Evolutionary conservation across 2,797 vertebrate genomes (phyloP), one percentile per base, ranked within the genome.

Genomic region (Tenualosa ilisha): DNA sequence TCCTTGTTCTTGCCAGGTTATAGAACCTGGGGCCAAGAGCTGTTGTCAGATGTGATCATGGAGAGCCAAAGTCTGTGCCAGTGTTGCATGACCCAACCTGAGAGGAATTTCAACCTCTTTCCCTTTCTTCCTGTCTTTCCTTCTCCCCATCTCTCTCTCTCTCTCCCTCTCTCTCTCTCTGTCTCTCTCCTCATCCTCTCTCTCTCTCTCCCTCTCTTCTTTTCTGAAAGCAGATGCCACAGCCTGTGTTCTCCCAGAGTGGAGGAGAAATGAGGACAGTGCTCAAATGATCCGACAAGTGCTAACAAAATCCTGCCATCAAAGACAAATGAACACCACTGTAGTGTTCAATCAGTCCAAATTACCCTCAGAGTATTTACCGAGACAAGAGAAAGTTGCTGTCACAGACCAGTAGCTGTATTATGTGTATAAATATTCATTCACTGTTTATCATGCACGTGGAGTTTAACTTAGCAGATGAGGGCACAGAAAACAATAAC

Each of bases 61-160:
- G 20, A 53, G 84, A 84, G 83, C 68, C 81, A 81, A 15, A 24
- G 12, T 65, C 40, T 59, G 50, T 89, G 84, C 81, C 84, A 89
- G 75, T 37, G 65, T 83, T 79, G 1, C 85, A 85, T 82, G 53
- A 83, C n/a, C 61, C 22, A 85, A 81, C 59, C 84, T 43, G 72
- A 83, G 59, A 81, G 84, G 79, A 89, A 85, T 53, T 75, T 86
- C 49, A 68, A 12, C 37, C 8, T 49, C n/a, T 40, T 49, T 1
- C 13, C 5, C 6, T 81, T 43, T 59, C 50, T 40, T 17, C 75
- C 31, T 40, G 2, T 51, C 56, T 63, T 11, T 11, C 54, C 11
- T n/a, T 81, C 75, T 15, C 43, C 22, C 17, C 9, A 53, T 24
- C 31, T 43, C 31, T 43, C 13, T 46, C 3, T 20, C 40, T 43